phyloP scores from a whole-genome alignment of 1,140 invertebrate genomes.

The Nasonia longicornis region DNA sequence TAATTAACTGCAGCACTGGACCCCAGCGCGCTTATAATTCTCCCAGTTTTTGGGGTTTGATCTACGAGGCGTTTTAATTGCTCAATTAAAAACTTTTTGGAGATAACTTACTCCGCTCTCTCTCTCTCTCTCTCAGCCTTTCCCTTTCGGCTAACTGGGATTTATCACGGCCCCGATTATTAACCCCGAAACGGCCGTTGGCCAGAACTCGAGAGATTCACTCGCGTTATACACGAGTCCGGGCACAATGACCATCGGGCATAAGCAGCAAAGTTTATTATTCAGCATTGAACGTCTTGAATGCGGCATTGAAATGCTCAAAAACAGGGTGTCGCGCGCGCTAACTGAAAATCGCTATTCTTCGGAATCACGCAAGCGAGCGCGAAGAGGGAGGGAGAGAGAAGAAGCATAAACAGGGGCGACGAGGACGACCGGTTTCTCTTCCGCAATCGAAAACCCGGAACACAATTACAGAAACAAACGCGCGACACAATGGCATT shows the following conservation, averaged over 20 bases:
- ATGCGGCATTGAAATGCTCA: background rate
- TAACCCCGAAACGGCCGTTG: background rate
- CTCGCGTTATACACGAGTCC: background rate
- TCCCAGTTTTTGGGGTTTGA: slow-evolving; percentile 1
- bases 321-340: background rate
- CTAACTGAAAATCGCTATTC: background rate
- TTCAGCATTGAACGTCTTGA: background rate
- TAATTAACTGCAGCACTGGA: background rate
- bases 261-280: background rate
- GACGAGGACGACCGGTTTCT: background rate
- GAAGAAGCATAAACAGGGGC: background rate
- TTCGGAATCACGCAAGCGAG: background rate
- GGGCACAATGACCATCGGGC: too few relatives aligned
- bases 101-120: background rate
- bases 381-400: background rate
- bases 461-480: slow-evolving; percentile 3
- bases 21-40: background rate
- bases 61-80: slow-evolving; percentile 25
- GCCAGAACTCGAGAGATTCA: background rate
- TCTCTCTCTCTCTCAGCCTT: background rate
- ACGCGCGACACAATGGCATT: background rate
- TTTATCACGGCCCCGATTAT: slow-evolving; percentile 10
- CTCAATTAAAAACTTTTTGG: slow-evolving; percentile 25
- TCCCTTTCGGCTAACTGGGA: background rate
- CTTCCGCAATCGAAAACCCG: slow-evolving; percentile 6